phyloP scores from a whole-genome alignment of 2,113 vertebrate genomes.

The Elephantulus edwardii region DNA sequence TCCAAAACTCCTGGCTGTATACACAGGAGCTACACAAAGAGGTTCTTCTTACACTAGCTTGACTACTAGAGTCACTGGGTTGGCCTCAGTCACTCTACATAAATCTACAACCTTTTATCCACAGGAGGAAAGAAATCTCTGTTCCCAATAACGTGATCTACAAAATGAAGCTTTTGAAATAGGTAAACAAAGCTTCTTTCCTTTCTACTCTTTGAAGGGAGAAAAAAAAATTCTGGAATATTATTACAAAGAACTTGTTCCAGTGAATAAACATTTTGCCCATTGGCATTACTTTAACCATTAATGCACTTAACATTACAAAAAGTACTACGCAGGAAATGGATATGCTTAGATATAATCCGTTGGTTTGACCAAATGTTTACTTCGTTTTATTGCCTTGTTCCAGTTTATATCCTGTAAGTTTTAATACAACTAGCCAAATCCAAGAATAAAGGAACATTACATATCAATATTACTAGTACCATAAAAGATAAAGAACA shows the following conservation, averaged over 20 bases:
- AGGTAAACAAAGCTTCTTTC: not conserved
- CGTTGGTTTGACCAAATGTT: not conserved
- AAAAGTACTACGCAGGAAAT: constrained; percentile 18
- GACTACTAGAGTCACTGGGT: not conserved
- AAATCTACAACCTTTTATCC: not conserved
- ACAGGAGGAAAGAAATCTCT: not conserved
- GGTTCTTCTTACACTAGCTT: not conserved
- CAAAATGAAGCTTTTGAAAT: not conserved
- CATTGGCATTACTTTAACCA: not conserved
- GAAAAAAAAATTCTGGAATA: not conserved
- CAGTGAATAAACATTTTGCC: not conserved
- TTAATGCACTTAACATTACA: constrained; percentile 23
- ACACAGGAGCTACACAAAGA: not conserved
- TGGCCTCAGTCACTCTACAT: not conserved
- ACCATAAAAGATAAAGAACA: not conserved
- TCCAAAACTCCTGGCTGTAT: not conserved
- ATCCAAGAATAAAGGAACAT: not conserved
- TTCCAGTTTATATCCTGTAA: not conserved
- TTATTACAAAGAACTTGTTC: constrained; percentile 10
- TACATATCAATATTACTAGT: not conserved
- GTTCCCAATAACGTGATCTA: not conserved
- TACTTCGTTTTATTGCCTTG: constrained; percentile 13
- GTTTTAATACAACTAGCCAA: not conserved
- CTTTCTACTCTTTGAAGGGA: not conserved
- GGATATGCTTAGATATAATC: not conserved